phyloP scores from a whole-genome alignment of 2,113 vertebrate species.

The Caretta caretta region DNA sequence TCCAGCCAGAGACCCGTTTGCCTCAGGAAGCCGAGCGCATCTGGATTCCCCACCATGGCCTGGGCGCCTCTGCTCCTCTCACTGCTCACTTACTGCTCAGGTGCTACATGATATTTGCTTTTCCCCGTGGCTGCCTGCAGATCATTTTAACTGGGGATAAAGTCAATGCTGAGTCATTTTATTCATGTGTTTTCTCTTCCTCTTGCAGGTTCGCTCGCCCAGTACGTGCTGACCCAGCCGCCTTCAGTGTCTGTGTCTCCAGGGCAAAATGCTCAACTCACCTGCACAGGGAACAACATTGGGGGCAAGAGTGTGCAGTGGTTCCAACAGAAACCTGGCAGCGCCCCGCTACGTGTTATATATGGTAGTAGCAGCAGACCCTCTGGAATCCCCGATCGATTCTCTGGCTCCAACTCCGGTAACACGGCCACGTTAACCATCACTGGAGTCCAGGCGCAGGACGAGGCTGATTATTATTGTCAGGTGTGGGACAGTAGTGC shows the following conservation, averaged over 20 bases:
- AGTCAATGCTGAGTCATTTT: no score
- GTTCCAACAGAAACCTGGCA: constrained; percentile 16
- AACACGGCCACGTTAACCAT: not conserved
- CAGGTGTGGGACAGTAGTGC: no score
- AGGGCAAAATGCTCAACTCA: accelerated
- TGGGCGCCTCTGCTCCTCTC: accelerated
- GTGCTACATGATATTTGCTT: no score
- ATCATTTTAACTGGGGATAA: no score
- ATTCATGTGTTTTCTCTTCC: not conserved
- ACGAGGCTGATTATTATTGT: no score
- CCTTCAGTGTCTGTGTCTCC: accelerated
- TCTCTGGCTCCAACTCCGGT: accelerated
- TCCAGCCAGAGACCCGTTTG: no score
- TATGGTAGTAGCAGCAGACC: accelerated
- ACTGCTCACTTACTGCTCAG: not conserved
- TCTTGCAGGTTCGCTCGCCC: not conserved
- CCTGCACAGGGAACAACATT: not conserved
- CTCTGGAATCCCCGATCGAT: not conserved
- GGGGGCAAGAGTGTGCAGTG: accelerated
- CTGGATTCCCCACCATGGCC: no score
- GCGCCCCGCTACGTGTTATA: not conserved
- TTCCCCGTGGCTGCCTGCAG: no score
- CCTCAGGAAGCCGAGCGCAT: no score
- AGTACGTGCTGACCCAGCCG: not conserved
- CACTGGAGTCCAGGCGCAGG: no score